These are phyloP conservation scores for Temnothorax nylanderi DNA, from an alignment of 1,140 invertebrate genomes.

Conservation along the genomic window DNA sequence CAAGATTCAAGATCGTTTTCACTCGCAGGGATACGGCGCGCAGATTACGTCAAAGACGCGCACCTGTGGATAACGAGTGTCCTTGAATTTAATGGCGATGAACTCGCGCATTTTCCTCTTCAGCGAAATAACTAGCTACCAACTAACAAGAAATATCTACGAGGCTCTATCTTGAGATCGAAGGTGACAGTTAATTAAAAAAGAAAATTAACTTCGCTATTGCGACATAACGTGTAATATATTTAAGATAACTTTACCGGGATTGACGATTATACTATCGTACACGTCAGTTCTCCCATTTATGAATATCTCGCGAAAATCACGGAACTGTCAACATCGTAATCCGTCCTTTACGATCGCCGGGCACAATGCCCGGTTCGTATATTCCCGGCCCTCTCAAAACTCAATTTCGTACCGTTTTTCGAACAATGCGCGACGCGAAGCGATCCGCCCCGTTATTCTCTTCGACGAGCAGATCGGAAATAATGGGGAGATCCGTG, in stretches of 20 bases:
- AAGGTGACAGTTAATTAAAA: neutral
- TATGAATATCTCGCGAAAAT: slow-evolving; percentile 27
- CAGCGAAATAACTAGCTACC: neutral
- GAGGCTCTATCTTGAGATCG: neutral
- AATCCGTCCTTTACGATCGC: slow-evolving; percentile 12
- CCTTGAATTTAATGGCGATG: slow-evolving; percentile 3
- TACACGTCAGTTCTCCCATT: slow-evolving; percentile 8
- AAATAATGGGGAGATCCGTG: slow-evolving; percentile 63
- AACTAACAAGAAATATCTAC: neutral
- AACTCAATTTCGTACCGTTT: slow-evolving; percentile 56
- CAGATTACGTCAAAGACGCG: slow-evolving; percentile 37
- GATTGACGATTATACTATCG: neutral
- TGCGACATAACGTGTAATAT: neutral
- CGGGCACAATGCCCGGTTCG: slow-evolving; percentile 54
- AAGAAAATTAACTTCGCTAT: neutral
- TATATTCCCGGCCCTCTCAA: slow-evolving; percentile 33
- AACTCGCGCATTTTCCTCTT: slow-evolving; percentile 5
- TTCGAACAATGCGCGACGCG: slow-evolving; percentile 45
- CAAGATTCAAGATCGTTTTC: slow-evolving; percentile 42
- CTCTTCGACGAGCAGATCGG: slow-evolving; percentile 57
- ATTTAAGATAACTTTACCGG: neutral
- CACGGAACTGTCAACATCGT: slow-evolving; percentile 21
- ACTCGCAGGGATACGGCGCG: neutral
- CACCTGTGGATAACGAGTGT: slow-evolving; percentile 19
- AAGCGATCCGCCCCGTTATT: slow-evolving; percentile 56